Evolutionary conservation across 2,888 invertebrate genomes (phyloP).

Genomic region (Macrophya alboannulata): DNA sequence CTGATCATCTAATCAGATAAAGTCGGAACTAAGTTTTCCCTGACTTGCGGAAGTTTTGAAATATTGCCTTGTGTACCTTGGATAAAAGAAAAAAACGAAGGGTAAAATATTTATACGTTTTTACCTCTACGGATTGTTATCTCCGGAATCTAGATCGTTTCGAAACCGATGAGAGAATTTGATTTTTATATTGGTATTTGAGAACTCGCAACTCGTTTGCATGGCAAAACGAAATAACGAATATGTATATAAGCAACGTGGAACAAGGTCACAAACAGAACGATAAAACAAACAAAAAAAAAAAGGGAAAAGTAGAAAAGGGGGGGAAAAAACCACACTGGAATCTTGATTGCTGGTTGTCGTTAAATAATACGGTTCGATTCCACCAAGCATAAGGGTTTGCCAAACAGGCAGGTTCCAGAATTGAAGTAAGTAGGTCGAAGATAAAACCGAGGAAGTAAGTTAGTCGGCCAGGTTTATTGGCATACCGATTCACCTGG

Average conservation of each 20-base stretch:
- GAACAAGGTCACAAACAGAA: slow-evolving; percentile 22
- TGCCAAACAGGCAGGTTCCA: not conserved
- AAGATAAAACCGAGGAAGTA: slow-evolving; percentile 1
- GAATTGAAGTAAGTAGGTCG: not conserved
- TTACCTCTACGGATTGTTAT: not conserved
- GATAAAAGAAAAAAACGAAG: not conserved
- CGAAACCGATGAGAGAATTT: slow-evolving; percentile 7
- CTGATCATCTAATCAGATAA: slow-evolving; percentile 12
- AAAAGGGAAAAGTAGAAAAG: not conserved
- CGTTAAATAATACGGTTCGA: slow-evolving; percentile 47
- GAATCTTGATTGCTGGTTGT: slow-evolving; percentile 36
- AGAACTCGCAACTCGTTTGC: slow-evolving; percentile 15
- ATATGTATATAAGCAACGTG: not conserved
- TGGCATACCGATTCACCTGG: slow-evolving; percentile 16
- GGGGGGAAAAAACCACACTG: not conserved
- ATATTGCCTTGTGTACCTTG: not conserved
- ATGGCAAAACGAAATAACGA: slow-evolving; percentile 47
- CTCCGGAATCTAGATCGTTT: not conserved
- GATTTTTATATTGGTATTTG: slow-evolving; percentile 1
- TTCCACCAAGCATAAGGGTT: not conserved
- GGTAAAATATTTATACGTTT: not conserved
- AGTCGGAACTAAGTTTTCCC: not conserved
- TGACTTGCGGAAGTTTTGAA: not conserved
- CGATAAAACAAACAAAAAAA: not conserved
- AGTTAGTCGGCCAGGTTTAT: slow-evolving; percentile 14